phyloP scores from a whole-genome alignment of 2,113 vertebrate genomes.

The Noturus placidus region DNA sequence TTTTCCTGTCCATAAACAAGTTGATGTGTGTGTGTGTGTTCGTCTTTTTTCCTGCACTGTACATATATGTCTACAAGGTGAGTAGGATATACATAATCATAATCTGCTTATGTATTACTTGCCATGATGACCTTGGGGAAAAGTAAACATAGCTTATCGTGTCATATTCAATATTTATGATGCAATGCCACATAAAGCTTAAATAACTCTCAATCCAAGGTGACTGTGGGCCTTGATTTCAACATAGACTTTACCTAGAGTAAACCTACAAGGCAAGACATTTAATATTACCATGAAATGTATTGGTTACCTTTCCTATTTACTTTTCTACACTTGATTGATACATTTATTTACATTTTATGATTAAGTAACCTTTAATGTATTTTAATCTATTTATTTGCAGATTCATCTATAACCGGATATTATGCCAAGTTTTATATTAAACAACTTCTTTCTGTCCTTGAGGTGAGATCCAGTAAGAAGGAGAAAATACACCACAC shows the following conservation, averaged over 20 bases:
- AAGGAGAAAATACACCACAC: slow-evolving; percentile 40
- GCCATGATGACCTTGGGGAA: slow-evolving; percentile 17
- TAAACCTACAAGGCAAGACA: background rate
- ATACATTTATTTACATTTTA: background rate
- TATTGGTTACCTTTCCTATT: background rate
- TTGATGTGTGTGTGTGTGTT: background rate
- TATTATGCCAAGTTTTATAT: background rate
- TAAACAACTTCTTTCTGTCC: background rate
- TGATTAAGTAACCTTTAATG: background rate
- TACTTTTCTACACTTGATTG: background rate
- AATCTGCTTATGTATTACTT: slow-evolving; percentile 26
- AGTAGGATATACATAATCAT: slow-evolving; percentile 41
- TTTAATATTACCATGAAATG: background rate
- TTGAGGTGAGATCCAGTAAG: background rate
- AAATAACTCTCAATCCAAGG: slow-evolving; percentile 62
- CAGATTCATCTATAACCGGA: background rate
- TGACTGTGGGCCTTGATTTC: slow-evolving; percentile 57
- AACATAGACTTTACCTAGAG: background rate
- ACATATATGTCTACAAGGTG: slow-evolving; percentile 8
- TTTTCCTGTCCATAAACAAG: background rate
- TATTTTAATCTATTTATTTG: background rate
- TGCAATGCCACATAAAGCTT: slow-evolving; percentile 55
- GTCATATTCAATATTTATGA: slow-evolving; percentile 45
- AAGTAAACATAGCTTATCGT: slow-evolving; percentile 26
- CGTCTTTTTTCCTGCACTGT: background rate